These are phyloP conservation scores for Macrobrachium rosenbergii DNA, from an alignment of 1,140 invertebrate species.

Conservation along the genomic window DNA sequence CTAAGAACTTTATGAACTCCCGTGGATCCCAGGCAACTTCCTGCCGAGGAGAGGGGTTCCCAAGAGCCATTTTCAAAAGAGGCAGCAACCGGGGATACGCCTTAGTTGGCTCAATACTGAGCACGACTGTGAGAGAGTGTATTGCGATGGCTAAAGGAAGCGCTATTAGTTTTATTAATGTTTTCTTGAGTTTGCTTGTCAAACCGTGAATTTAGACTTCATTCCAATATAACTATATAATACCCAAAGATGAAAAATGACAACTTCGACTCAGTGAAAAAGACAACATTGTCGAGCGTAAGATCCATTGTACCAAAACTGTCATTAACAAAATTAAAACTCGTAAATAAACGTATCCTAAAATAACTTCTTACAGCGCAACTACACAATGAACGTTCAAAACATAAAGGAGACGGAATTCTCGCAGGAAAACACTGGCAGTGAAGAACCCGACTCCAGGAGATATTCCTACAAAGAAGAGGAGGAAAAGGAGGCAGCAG, in stretches of 20 bases:
- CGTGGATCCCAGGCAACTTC: background rate
- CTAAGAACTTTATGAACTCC: conserved; percentile 53
- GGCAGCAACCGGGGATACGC: background rate
- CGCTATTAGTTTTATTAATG: conserved; percentile 60
- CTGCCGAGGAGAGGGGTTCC: background rate
- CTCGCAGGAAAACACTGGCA: background rate
- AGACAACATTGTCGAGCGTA: background rate
- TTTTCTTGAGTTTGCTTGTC: conserved; percentile 53
- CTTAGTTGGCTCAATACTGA: conserved; percentile 23
- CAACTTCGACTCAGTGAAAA: no score
- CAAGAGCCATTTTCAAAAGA: conserved; percentile 16
- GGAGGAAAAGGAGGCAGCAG: no score
- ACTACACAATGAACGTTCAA: no score
- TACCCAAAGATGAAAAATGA: no score
- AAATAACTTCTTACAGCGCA: no score
- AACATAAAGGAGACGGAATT: no score
- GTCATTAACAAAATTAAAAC: no score
- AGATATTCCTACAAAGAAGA: no score
- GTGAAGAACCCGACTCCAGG: no score
- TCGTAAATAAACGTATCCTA: no score
- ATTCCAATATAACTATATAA: background rate
- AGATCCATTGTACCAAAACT: background rate
- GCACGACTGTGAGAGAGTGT: conserved; percentile 50
- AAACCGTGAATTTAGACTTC: conserved; percentile 9
- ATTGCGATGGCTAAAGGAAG: conserved; percentile 38